Evolutionary conservation across 2,888 invertebrate genomes (phyloP).

Genomic region (Pelosia muscerda): DNA sequence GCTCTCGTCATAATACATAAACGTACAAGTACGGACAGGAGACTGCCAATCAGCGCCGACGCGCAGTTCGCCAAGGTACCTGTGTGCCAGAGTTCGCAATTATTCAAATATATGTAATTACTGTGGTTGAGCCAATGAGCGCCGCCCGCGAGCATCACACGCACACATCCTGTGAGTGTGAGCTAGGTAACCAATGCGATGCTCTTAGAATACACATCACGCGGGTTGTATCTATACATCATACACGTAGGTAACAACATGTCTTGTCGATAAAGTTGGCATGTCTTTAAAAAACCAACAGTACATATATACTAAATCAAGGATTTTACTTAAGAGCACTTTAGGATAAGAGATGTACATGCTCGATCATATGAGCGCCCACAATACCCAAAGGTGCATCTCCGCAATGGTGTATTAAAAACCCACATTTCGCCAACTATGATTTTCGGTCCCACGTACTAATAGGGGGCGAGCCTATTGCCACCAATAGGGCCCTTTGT

Average conservation of each 20-base stretch:
- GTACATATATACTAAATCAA: too few relatives aligned
- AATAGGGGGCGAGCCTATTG: too few relatives aligned
- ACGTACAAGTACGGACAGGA: not conserved
- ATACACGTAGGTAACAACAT: not conserved
- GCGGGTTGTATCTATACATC: too few relatives aligned
- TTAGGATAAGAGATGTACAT: too few relatives aligned
- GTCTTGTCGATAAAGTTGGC: not conserved
- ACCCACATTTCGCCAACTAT: too few relatives aligned
- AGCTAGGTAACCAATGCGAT: not conserved
- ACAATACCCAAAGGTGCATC: too few relatives aligned
- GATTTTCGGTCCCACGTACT: too few relatives aligned
- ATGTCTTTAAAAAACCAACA: not conserved
- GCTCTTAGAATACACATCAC: slow-evolving; percentile 2
- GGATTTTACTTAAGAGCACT: too few relatives aligned
- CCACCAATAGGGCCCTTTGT: too few relatives aligned
- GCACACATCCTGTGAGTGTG: slow-evolving; percentile 3
- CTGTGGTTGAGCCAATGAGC: slow-evolving; percentile 33
- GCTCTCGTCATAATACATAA: not conserved
- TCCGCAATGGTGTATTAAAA: too few relatives aligned
- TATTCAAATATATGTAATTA: slow-evolving; percentile 31
- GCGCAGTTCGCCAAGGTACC: slow-evolving; percentile 17
- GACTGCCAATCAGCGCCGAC: slow-evolving; percentile 21
- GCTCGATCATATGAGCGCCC: too few relatives aligned
- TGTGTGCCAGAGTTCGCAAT: slow-evolving; percentile 5
- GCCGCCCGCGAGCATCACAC: slow-evolving; percentile 6